Base-by-base conservation (phyloP, 2,888 invertebrate species). In the Anaspis maculata region DNA sequence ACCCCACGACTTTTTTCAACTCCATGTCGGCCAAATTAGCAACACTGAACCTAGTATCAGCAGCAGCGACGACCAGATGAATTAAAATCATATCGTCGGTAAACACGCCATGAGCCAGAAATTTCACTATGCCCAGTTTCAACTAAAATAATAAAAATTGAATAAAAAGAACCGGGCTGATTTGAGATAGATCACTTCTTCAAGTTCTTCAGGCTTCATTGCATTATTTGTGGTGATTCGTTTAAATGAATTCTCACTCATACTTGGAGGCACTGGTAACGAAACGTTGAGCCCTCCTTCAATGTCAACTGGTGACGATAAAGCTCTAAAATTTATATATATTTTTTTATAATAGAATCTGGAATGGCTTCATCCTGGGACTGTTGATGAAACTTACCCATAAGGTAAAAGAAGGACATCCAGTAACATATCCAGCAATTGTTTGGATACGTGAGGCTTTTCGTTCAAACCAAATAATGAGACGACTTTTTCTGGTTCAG, bases 31-130 rank as follows among this genome's bases (percentile, higher is more conserved):
- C 91, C 34, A 83, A 74, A 57, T 89, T 88, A 31, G 89, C 89
- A 25, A 94, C 87, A 63, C 82, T 85, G 60, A 84, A 91, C 42
- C 92, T 71, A 0, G 90, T 87, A 57, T 94, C 94, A 0, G 92
- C 82, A 0, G 89, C 84, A 2, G 87, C 91, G 3, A 94, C 78
- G 5, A 92, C 78, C 37, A 90, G 69, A 32, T 86, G 82, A 41
- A 83, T 66, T 13, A 89, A 70, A 15, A 84, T 75, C 37, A 87
- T 85, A 13, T 76, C 72, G 51, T 82, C 79, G 14, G 75, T 71
- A 51, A 90, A 83, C 23, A 88, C 73, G 28, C 87, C 87, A 45
- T 79, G 76, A 27, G 80, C 76, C 32, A 94, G 70, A 53, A 94
- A 87, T 54, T 84, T 85, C 2, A 92, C 79, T 49, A 86, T 77